Conservation (phyloP, 2,797 vertebrate genomes). For the Leptatherina wallacei region DNA sequence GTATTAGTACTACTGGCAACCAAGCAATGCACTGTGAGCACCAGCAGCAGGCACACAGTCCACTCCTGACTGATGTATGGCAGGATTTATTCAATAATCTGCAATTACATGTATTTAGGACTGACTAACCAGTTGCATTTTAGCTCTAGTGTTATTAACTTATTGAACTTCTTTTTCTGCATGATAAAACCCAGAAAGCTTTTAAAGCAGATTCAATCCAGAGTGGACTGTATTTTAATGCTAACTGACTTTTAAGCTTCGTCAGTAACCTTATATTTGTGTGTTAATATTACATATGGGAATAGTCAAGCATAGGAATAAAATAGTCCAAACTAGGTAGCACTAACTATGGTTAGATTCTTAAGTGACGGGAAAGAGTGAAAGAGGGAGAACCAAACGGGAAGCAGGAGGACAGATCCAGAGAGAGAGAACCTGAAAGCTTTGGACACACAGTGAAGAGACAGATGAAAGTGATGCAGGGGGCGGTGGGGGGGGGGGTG, state of each 20-base stretch:
- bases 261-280: conserved; percentile 25
- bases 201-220: conserved; percentile 54
- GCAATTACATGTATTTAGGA: conserved; percentile 54
- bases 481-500: background rate
- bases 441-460: conserved; percentile 57
- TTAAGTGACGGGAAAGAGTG: conserved; percentile 20
- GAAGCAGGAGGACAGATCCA: conserved; percentile 43
- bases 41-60: conserved; percentile 56
- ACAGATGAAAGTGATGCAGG: conserved; percentile 62
- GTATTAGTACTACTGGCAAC: conserved; percentile 48
- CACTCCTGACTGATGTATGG: conserved; percentile 64
- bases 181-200: conserved; percentile 58
- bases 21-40: conserved; percentile 41
- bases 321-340: conserved; percentile 34
- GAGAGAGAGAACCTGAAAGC: conserved; percentile 44
- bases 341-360: conserved; percentile 48
- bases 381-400: conserved; percentile 38
- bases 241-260: conserved; percentile 43
- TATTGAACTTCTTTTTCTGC: conserved; percentile 59
- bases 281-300: conserved; percentile 30
- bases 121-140: conserved; percentile 49
- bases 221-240: conserved; percentile 57
- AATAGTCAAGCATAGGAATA: conserved; percentile 27
- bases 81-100: conserved; percentile 57
- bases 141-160: conserved; percentile 32